phyloP scores from a whole-genome alignment of 2,797 vertebrate species.

The Lepus townsendii region DNA sequence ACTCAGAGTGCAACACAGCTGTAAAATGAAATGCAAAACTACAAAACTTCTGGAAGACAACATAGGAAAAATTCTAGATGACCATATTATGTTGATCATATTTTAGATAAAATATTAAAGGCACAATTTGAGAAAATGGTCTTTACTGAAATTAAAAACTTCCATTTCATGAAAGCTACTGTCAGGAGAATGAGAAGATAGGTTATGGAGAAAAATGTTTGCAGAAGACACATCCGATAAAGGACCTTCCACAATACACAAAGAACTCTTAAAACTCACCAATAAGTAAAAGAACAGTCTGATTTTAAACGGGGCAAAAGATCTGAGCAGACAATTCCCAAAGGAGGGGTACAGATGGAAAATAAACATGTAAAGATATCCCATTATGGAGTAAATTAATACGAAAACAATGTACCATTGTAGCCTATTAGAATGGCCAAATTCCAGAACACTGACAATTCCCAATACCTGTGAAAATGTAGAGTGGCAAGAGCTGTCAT shows the following conservation, averaged over 20 bases:
- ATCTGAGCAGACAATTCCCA: background rate
- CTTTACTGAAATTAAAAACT: background rate
- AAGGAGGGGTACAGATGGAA: background rate
- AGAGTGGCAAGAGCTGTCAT: background rate
- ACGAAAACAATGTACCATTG: background rate
- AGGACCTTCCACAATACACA: background rate
- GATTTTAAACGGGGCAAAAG: background rate
- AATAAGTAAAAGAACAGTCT: background rate
- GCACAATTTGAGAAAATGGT: background rate
- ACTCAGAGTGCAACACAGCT: background rate
- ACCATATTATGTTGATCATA: background rate
- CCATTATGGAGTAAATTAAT: background rate
- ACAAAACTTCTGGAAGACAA: background rate
- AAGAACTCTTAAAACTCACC: background rate
- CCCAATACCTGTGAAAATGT: background rate
- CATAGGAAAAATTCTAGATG: background rate
- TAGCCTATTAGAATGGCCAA: background rate
- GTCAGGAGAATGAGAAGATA: background rate
- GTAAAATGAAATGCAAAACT: background rate
- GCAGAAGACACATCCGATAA: background rate
- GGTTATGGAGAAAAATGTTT: background rate
- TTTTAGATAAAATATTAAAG: background rate
- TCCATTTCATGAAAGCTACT: background rate
- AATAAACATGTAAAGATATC: background rate
- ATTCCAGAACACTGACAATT: background rate